Base-by-base conservation (phyloP, 1,140 invertebrate genomes). In the Nasonia vitripennis region DNA sequence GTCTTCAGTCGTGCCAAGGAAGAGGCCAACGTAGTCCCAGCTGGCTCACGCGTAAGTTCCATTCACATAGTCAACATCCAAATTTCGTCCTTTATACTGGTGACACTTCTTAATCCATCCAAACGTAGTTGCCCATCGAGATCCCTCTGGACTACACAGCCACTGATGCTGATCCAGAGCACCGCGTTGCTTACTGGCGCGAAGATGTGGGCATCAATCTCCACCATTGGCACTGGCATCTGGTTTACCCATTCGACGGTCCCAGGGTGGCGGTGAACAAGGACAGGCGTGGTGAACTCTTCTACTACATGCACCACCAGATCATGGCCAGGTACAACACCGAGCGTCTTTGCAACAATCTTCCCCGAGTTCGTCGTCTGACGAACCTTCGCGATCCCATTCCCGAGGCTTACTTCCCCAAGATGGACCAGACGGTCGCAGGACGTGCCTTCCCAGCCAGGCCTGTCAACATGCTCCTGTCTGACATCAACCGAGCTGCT, bases 171-270 rank as follows among this genome's bases (percentile, higher is more conserved):
- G 96, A 97, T 84, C 94, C 94, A 0, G 97, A 98, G 88, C 96
- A 97, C 90, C 95, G 96, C 41, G 88, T 95, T 4, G 94, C 95
- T 14, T 95, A 95, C 81, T 95, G 94, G 91, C 90, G 95, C 5
- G 95, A 95, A 87, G 95, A 94, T 88, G 89, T 94, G 51, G 95
- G 95, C 9, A 92, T 95, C 81, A 95, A 95, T 91, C 91, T 95
- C 74, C 95, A 96, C 91, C 96, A 98, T 89, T 98, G 97, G 97
- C 97, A 98, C 91, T 96, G 95, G 96, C 96, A 97, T 92, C 92
- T 97, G 81, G 96, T 97, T 4, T 97, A 97, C 89, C 96, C 96
- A 2, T 96, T 95, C 89, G 95, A 95, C 83, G 94, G 94, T 2
- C 90, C 94, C 17, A 91, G 93, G 75, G 87, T 86, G 3, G 92